phyloP scores from a whole-genome alignment of 2,113 vertebrate species.

The Apteryx owenii region DNA sequence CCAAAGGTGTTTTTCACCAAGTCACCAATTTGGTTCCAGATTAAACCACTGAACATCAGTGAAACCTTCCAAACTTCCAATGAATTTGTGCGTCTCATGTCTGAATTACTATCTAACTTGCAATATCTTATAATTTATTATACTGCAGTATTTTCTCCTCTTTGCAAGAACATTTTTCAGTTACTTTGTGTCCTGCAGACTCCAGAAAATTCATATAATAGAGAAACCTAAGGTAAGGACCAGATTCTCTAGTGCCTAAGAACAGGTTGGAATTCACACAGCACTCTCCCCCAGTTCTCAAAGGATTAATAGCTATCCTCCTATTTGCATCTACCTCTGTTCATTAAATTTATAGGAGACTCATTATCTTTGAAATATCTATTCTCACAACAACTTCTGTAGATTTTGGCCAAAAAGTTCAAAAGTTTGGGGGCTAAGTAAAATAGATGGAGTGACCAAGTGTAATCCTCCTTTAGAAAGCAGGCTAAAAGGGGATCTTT shows the following conservation, averaged over 20 bases:
- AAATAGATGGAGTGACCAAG: background rate
- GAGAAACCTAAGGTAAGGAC: background rate
- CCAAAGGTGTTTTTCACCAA: background rate
- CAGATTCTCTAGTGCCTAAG: background rate
- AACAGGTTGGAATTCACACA: background rate
- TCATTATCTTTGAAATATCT: background rate
- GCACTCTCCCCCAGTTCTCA: background rate
- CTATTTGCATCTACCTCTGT: background rate
- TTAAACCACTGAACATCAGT: background rate
- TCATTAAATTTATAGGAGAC: background rate
- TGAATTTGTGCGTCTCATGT: background rate
- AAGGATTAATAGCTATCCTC: background rate
- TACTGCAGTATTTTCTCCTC: background rate
- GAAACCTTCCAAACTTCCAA: fast-evolving
- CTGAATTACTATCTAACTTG: background rate
- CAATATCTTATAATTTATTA: no score
- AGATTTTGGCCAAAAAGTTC: background rate
- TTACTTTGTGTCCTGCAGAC: background rate
- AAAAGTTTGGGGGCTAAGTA: background rate
- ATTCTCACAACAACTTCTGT: background rate
- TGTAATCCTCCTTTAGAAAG: background rate
- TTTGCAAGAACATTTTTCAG: background rate
- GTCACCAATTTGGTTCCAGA: background rate
- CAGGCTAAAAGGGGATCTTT: background rate
- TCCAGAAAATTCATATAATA: background rate